Evolutionary conservation across 2,888 invertebrate genomes (phyloP).

Genomic region (Theodoxus fluviatilis): DNA sequence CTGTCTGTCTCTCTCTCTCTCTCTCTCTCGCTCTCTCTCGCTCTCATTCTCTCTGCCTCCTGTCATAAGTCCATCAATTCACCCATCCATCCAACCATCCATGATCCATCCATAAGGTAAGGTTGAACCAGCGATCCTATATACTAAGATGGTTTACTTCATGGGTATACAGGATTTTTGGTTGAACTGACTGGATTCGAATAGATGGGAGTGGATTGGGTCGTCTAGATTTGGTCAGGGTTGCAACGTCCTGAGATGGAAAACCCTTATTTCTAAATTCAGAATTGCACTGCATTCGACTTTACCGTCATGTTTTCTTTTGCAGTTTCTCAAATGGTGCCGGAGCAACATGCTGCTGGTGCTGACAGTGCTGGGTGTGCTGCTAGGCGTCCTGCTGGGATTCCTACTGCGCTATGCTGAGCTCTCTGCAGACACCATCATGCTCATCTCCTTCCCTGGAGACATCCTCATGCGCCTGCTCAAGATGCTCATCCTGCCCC

Average conservation of each 20-base stretch:
- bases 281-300: conserved; percentile 15
- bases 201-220: too few relatives aligned
- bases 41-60: not conserved
- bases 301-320: conserved; percentile 6
- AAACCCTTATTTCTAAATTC: not conserved
- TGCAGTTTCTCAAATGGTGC: conserved; percentile 47
- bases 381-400: conserved; percentile 72
- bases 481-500: conserved; percentile 76
- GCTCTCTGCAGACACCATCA: conserved; percentile 68
- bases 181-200: too few relatives aligned
- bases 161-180: conserved; percentile 4
- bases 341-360: conserved; percentile 70
- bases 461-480: conserved; percentile 75
- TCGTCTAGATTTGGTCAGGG: too few relatives aligned
- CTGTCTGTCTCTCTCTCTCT: not conserved
- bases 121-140: too few relatives aligned
- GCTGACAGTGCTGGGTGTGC: conserved; percentile 71
- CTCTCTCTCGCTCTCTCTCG: not conserved
- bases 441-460: conserved; percentile 74
- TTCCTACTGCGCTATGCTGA: conserved; percentile 68
- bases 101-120: too few relatives aligned
- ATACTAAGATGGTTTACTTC: not conserved
- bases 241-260: too few relatives aligned
- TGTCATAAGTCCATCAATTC: too few relatives aligned
- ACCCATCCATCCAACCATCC: too few relatives aligned